These are phyloP conservation scores for Oscheius myriophilus DNA, from an alignment of 2,888 invertebrate species.

Conservation along the genomic window DNA sequence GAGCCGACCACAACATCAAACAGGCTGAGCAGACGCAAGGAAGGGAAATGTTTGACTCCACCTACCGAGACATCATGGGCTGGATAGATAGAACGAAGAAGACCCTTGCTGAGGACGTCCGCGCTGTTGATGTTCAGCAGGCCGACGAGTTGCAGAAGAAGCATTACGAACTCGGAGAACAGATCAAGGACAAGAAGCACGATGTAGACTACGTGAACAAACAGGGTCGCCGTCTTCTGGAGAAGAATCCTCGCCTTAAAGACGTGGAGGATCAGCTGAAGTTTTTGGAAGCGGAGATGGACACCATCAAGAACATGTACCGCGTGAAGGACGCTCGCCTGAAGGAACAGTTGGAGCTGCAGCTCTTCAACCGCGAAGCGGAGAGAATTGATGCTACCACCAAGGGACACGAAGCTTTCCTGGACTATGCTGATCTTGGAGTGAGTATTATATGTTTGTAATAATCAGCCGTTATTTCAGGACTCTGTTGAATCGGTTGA, in stretches of 20 bases:
- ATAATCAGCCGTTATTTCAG: conserved; percentile 18
- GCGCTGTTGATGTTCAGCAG: conserved; percentile 79
- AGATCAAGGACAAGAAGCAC: conserved; percentile 65
- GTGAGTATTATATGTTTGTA: conserved; percentile 75
- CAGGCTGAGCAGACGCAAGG: conserved; percentile 88
- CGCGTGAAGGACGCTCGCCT: conserved; percentile 83
- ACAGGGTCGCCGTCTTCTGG: conserved; percentile 77
- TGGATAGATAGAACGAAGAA: conserved; percentile 60
- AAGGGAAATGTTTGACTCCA: conserved; percentile 85
- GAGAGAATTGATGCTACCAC: conserved; percentile 95
- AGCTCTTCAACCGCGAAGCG: conserved; percentile 90
- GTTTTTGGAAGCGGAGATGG: conserved; percentile 44
- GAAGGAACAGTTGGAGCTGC: conserved; percentile 87
- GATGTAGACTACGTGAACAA: conserved; percentile 81
- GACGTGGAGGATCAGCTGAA: conserved; percentile 54
- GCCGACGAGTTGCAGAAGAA: conserved; percentile 89
- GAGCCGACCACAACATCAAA: conserved; percentile 84
- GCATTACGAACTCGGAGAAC: conserved; percentile 88
- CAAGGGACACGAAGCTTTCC: conserved; percentile 90
- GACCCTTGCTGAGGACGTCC: conserved; percentile 46
- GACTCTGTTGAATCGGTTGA: conserved; percentile 78
- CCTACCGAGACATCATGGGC: conserved; percentile 48
- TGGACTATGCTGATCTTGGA: conserved; percentile 86
- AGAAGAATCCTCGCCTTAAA: conserved; percentile 74
- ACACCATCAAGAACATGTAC: conserved; percentile 65